Conservation (phyloP, 1,140 invertebrate species). For the Formica exsecta region DNA sequence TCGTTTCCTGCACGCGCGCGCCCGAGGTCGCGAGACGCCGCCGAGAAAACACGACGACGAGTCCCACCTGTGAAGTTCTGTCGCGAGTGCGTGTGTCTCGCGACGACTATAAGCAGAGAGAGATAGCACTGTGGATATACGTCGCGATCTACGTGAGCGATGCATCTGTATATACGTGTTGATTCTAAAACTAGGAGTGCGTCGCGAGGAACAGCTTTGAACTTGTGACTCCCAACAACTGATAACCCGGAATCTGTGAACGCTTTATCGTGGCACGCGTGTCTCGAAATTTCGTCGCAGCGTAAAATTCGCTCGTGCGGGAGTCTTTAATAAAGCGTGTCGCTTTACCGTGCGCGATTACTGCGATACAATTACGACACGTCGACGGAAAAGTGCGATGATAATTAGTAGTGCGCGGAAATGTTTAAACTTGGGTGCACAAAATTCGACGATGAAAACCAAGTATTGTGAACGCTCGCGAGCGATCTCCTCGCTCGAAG, state of each 20-base stretch:
- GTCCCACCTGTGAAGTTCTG: constrained; percentile 46
- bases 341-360: not conserved
- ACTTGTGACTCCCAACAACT: not conserved
- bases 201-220: not conserved
- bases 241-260: not conserved
- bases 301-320: not conserved
- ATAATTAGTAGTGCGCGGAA: not conserved
- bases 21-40: constrained; percentile 11
- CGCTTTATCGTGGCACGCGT: not conserved
- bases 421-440: too few species aligned
- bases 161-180: not conserved
- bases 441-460: too few species aligned
- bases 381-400: not conserved
- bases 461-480: too few species aligned
- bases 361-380: not conserved
- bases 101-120: not conserved
- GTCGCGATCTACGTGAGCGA: not conserved
- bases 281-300: not conserved
- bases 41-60: not conserved
- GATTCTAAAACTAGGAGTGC: not conserved
- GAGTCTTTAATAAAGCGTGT: not conserved
- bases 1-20: constrained; percentile 28
- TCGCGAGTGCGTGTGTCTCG: not conserved
- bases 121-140: too few species aligned
- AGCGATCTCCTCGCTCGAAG: not conserved